Evolutionary conservation across 2,888 invertebrate species (phyloP), one percentile per base, ranked within the genome.

Genomic region (Flabesymbios commensalis): DNA sequence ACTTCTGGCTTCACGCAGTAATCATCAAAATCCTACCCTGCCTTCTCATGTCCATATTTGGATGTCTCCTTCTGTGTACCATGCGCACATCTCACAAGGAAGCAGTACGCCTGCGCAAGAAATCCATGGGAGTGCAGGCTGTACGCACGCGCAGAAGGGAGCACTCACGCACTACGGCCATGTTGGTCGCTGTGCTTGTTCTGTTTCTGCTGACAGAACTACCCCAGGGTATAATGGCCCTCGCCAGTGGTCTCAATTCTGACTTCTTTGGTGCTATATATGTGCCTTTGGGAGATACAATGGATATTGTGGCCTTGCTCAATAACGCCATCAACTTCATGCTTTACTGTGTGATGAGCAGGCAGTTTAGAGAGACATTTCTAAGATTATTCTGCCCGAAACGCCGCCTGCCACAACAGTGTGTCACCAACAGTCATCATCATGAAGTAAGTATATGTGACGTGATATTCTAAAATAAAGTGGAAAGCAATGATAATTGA

Each of bases 291-390:
- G 84, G 84, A 2, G 94, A 94, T 78, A 79, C 93, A 56, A 93
- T 95, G 91, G 95, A 96, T 83, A 89, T 93, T 65, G 81, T 95
- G 73, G 94, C 95, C 0, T 86, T 96, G 52, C 84, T 94, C 72
- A 95, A 95, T 83, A 93, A 93, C 2, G 91, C 93, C 1, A 90
- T 95, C 59, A 95, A 94, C 83, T 96, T 96, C 77, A 89, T 94
- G 61, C 86, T 96, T 33, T 96, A 95, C 80, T 95, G 94, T 76
- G 87, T 91, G 57, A 95, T 96, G 95, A 94, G 93, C 64, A 87
- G 91, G 66, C 94, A 94, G 86, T 96, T 96, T 81, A 87, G 95
- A 1, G 72, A 77, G 36, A 85, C 85, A 1, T 83, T 85, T 36
- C 52, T 75, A n/a, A 14, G 36, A 31, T 51, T 64, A 19, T 61